Evolutionary conservation across 2,797 vertebrate species (phyloP), one percentile per base, ranked within the genome.

Genomic region (Microcaecilia unicolor): DNA sequence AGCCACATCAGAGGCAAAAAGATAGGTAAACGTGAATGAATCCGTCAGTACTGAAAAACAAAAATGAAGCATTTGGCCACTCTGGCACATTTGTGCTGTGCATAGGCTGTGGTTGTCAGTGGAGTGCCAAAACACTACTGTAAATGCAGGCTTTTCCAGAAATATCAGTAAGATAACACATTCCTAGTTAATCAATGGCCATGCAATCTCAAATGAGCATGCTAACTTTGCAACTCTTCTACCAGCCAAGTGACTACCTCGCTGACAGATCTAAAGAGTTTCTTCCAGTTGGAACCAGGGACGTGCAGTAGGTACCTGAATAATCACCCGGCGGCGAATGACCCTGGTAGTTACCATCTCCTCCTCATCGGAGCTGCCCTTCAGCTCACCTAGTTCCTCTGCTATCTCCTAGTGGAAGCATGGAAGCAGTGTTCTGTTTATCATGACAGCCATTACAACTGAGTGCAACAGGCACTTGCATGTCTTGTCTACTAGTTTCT

Each of bases 331-430:
- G 31, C 94, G 92, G 39, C 88, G 91, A 62, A 98, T 62, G 58
- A 98, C 89, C 75, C 95, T 88, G 83, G 94, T 97, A 41, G 93
- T 98, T 70, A 98, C 74, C 67, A 89, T 84, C 52, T 95, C 90
- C 5, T 98, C 93, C 73, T 97, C 84, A 1, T 87, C 95, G 21
- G 91, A 96, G 83, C 91, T 96, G 78, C 78, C 78, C 60, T 92
- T 90, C 81, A 91, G 84, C 70, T 68, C 64, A 17, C 94, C 93
- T 85, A 98, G 80, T 60, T 93, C 89, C 70, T 89, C 79, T 43
- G 80, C 77, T 82, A 98, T 70, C 66, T 95, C 93, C 95, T 98
- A 59, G 70, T 75, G 80, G 78, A 76, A 72, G 82, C 61, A 81
- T 11, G 83, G 54, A 89, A 78, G 73, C 61, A 73, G 58, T 30